These are phyloP conservation scores for Ormyrus labotus DNA, from an alignment of 2,888 invertebrate species.

Conservation along the genomic window DNA sequence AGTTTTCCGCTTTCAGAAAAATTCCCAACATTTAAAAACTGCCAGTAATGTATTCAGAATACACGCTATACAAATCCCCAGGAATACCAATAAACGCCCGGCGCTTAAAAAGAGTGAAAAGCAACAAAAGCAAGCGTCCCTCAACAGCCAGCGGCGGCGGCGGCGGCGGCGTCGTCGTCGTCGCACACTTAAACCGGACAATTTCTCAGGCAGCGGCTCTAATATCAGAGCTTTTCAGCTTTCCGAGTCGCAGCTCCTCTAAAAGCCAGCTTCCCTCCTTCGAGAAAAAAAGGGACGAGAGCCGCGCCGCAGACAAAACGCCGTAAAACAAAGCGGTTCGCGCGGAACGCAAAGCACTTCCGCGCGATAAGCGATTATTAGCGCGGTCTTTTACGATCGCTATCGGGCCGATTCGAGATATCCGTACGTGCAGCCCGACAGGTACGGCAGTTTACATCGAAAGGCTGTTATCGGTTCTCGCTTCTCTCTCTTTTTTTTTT, in stretches of 20 bases:
- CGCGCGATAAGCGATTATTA: background rate
- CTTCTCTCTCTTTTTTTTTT: conserved; percentile 10
- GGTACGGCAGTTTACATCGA: conserved; percentile 23
- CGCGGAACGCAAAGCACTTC: background rate
- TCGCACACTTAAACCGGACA: conserved; percentile 8
- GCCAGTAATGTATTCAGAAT: too few relatives aligned
- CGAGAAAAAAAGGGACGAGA: background rate
- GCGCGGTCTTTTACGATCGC: background rate
- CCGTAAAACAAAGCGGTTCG: background rate
- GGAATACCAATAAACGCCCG: background rate
- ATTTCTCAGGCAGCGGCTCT: conserved; percentile 14
- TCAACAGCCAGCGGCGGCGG: background rate
- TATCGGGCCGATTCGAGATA: background rate
- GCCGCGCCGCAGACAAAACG: background rate
- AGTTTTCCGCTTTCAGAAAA: too few relatives aligned
- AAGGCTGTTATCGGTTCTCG: conserved; percentile 38
- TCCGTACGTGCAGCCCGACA: conserved; percentile 11
- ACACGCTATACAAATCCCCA: background rate
- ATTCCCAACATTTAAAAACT: too few relatives aligned
- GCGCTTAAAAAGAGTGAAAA: background rate
- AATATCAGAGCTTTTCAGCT: conserved; percentile 24
- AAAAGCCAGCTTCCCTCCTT: conserved; percentile 26
- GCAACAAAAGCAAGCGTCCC: background rate
- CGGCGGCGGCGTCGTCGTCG: background rate
- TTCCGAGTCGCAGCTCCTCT: conserved; percentile 1